phyloP scores from a whole-genome alignment of 2,888 invertebrate species.

The Liodrosophila aerea region DNA sequence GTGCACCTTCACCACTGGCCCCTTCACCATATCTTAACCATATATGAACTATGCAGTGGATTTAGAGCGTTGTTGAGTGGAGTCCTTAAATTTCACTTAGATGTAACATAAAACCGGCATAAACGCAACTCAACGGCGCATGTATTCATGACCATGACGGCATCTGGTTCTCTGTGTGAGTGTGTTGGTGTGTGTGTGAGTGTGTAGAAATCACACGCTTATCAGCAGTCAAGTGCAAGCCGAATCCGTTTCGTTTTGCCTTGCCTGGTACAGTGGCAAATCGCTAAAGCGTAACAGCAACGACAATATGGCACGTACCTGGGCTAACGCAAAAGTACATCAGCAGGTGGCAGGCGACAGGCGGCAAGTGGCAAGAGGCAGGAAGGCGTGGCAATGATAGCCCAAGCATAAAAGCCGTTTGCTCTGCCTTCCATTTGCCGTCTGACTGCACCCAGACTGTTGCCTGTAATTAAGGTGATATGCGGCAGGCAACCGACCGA shows the following conservation, averaged over 20 bases:
- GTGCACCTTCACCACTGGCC: neutral
- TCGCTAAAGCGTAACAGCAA: conserved; percentile 75
- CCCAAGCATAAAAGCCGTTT: conserved; percentile 71
- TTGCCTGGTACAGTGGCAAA: conserved; percentile 62
- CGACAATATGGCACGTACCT: conserved; percentile 63
- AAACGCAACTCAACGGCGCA: conserved; percentile 71
- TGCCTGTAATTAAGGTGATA: conserved; percentile 79
- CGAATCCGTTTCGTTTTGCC: conserved; percentile 66
- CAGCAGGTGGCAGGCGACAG: neutral
- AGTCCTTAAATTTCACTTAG: conserved; percentile 80
- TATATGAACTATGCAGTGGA: conserved; percentile 65
- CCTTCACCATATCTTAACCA: neutral
- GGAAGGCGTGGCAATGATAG: conserved; percentile 50
- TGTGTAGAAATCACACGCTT: conserved; percentile 70
- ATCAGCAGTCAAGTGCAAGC: conserved; percentile 76
- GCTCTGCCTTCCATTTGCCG: conserved; percentile 73
- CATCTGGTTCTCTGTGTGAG: conserved; percentile 26
- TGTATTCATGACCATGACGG: conserved; percentile 65
- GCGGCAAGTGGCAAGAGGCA: neutral
- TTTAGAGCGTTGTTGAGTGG: conserved; percentile 69
- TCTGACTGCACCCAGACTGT: conserved; percentile 74
- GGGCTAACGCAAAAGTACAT: neutral
- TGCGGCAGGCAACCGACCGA: conserved; percentile 63
- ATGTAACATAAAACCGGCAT: conserved; percentile 76
- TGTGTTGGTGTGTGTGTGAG: conserved; percentile 19